phyloP scores from a whole-genome alignment of 2,888 invertebrate genomes.

The Zeuzera pyrina region DNA sequence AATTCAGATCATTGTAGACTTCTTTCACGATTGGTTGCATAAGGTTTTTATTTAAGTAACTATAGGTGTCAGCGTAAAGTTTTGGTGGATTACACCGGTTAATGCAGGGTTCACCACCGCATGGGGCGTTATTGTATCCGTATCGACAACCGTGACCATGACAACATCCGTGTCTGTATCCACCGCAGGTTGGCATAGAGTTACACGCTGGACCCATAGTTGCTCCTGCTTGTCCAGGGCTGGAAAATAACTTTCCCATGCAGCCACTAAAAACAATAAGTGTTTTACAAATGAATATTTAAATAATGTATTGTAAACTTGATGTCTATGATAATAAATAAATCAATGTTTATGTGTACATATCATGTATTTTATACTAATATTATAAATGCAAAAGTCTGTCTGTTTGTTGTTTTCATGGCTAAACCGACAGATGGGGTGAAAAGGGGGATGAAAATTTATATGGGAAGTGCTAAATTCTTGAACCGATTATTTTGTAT shows the following conservation, averaged over 20 bases:
- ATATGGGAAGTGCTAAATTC: too few species aligned
- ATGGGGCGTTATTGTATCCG: neutral
- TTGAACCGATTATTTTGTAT: too few species aligned
- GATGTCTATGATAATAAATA: too few species aligned
- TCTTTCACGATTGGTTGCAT: conserved; percentile 57
- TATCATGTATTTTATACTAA: too few species aligned
- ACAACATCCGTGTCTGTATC: conserved; percentile 29
- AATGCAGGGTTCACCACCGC: conserved; percentile 29
- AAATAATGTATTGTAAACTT: too few species aligned
- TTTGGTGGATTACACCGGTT: conserved; percentile 44
- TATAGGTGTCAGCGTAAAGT: conserved; percentile 51
- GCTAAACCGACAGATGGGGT: too few species aligned
- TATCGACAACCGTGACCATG: conserved; percentile 19
- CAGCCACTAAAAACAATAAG: conserved; percentile 50
- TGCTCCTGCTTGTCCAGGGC: conserved; percentile 19
- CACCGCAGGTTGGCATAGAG: conserved; percentile 25
- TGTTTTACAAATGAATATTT: too few species aligned
- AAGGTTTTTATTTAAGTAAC: conserved; percentile 45
- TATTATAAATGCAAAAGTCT: too few species aligned
- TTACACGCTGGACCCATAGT: conserved; percentile 15
- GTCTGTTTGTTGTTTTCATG: too few species aligned
- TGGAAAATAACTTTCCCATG: conserved; percentile 56
- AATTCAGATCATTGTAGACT: conserved; percentile 52
- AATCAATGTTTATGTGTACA: too few species aligned
- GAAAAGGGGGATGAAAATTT: too few species aligned